Evolutionary conservation across 2,797 vertebrate genomes (phyloP), one percentile per base, ranked within the genome.

Genomic region (Chiloscyllium punctatum): DNA sequence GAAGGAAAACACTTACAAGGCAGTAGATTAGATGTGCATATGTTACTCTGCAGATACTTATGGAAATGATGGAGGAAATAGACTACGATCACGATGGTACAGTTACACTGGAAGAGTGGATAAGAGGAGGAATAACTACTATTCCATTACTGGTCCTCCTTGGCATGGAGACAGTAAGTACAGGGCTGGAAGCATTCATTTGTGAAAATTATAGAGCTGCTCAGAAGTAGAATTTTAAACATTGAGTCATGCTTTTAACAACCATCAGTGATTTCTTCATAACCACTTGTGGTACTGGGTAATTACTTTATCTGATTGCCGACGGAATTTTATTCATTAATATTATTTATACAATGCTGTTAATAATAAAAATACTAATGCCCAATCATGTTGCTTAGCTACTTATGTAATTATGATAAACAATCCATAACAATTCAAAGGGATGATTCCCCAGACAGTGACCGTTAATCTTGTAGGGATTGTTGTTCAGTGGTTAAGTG

Each of bases 41-140:
- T 91, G 33, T 91, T 91, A 18, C 42, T 74, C 96, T 23, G 95
- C 96, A 99, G 99, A 99, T 99, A 96, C 87, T 99, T 96, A 98
- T 98, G 97, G 98, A 98, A 0, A 99, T 99, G 99, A 98, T 99
- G 98, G 98, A 99, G 95, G 98, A 99, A 97, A 99, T 99, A 0
- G 99, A 99, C 97, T 98, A 97, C 1, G 97, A 99, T 97, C 97
- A 95, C 0, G 98, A 99, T 0, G 99, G 99, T 94, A 98, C 98
- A 0, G 99, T 99, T 96, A 99, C 99, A 0, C 97, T 99, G 96
- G 98, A 99, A 97, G 99, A 99, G 96, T 99, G 99, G 99, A 99
- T 99, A 96, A 97, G 98, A 69, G 99, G 98, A 9, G 99, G 99
- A 95, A 98, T 99, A 97, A 99, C 99, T 96, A 99, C 99, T 95